Percentiles rank a stretch among this genome's conserved stretches.
Evolutionary conservation across 2,888 invertebrate genomes (phyloP).

Genomic region (Chymomyza fuscimana): DNA sequence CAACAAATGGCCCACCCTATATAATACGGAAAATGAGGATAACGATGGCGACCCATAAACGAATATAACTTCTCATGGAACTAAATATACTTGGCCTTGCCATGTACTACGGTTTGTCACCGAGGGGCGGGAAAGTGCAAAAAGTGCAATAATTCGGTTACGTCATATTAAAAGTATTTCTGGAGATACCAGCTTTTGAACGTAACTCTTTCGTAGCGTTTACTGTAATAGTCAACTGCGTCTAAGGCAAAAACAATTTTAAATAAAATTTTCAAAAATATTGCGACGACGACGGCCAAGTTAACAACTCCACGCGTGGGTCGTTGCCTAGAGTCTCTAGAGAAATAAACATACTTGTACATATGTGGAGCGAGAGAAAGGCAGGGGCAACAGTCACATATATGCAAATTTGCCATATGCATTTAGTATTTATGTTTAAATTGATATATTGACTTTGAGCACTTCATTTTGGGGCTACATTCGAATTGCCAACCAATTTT

Average conservation of each 20-base stretch:
- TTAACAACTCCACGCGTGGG: background rate
- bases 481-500: slow-evolving; percentile 65
- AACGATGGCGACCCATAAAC: too few relatives aligned
- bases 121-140: too few relatives aligned
- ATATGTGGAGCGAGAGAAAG: background rate
- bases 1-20: too few relatives aligned
- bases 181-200: too few relatives aligned
- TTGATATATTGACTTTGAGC: slow-evolving; percentile 73
- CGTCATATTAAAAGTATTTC: too few relatives aligned
- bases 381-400: background rate
- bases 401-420: slow-evolving; percentile 60
- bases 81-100: too few relatives aligned
- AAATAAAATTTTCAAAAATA: background rate
- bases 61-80: too few relatives aligned
- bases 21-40: too few relatives aligned
- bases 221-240: slow-evolving; percentile 10
- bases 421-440: slow-evolving; percentile 46
- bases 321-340: background rate
- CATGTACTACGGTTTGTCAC: too few relatives aligned
- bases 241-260: background rate
- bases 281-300: background rate
- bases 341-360: background rate
- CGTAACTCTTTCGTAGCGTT: background rate
- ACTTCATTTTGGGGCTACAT: slow-evolving; percentile 59
- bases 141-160: too few relatives aligned